Evolutionary conservation across 1,140 invertebrate species (phyloP).

Genomic region (Drosophila subpulchrella): DNA sequence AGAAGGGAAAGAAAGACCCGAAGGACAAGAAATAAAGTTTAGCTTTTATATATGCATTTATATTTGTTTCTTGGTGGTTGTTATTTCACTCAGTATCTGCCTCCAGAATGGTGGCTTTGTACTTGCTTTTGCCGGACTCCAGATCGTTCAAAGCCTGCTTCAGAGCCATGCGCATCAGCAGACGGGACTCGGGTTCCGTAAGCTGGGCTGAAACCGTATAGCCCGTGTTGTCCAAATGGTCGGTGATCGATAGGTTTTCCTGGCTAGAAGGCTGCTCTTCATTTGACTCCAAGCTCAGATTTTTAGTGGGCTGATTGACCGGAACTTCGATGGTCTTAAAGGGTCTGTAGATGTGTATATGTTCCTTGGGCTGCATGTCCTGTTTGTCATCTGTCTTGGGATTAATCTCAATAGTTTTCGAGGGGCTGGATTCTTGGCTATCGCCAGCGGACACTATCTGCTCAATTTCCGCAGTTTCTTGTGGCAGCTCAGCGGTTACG

Average conservation of each 20-base stretch:
- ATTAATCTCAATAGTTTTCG: background rate
- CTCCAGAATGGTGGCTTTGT: slow-evolving; percentile 22
- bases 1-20: background rate
- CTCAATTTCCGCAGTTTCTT: background rate
- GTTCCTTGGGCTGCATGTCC: background rate
- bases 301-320: background rate
- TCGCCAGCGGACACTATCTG: background rate
- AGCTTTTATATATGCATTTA: background rate
- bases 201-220: slow-evolving; percentile 5
- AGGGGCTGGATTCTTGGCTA: background rate
- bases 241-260: background rate
- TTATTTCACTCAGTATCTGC: background rate
- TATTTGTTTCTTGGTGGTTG: no score
- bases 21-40: slow-evolving; percentile 4
- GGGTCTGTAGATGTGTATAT: slow-evolving; percentile 26
- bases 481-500: background rate
- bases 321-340: slow-evolving; percentile 46
- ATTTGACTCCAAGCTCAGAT: background rate
- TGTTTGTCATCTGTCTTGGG: background rate
- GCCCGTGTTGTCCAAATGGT: background rate
- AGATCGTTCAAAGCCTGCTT: slow-evolving; percentile 21
- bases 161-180: slow-evolving; percentile 31
- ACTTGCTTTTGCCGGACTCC: slow-evolving; percentile 7
- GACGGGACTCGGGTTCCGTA: slow-evolving; percentile 18
- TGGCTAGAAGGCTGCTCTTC: background rate